These are phyloP conservation scores for Drosophila tripunctata DNA, from an alignment of 2,888 invertebrate species.

Conservation along the genomic window DNA sequence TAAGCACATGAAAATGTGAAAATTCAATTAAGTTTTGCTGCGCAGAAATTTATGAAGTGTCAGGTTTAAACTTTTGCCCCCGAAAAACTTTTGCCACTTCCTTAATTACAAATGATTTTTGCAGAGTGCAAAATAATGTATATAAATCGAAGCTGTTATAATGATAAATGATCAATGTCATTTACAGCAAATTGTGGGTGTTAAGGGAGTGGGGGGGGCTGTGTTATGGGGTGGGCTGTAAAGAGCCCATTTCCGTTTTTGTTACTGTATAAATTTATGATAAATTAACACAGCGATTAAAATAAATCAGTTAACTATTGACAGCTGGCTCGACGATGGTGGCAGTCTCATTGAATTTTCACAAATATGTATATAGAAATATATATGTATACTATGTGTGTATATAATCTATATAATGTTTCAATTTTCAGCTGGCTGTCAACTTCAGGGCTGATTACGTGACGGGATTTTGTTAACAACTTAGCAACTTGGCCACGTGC, in stretches of 20 bases:
- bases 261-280: constrained; percentile 11
- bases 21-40: constrained; percentile 35
- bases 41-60: constrained; percentile 30
- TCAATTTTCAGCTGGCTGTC: constrained; percentile 48
- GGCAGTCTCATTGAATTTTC: constrained; percentile 17
- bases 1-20: constrained; percentile 2
- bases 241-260: not conserved
- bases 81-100: constrained; percentile 17
- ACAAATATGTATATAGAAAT: too few species aligned
- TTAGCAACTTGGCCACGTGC: constrained; percentile 51
- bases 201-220: not conserved
- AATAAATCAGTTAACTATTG: constrained; percentile 30
- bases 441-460: constrained; percentile 32
- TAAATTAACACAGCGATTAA: constrained; percentile 34
- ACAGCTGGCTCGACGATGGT: not conserved
- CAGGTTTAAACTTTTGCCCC: constrained; percentile 10
- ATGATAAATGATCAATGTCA: constrained; percentile 42
- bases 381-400: too few species aligned
- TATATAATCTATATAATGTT: constrained; percentile 44
- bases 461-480: constrained; percentile 32
- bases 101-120: constrained; percentile 31
- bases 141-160: constrained; percentile 20
- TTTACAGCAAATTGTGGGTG: constrained; percentile 26
- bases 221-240: not conserved
- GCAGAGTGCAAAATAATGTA: constrained; percentile 35